Percentiles rank a stretch among this genome's conserved stretches.
These are phyloP conservation scores for Philonicus albiceps DNA, from an alignment of 2,888 invertebrate species.

Conservation along the genomic window DNA sequence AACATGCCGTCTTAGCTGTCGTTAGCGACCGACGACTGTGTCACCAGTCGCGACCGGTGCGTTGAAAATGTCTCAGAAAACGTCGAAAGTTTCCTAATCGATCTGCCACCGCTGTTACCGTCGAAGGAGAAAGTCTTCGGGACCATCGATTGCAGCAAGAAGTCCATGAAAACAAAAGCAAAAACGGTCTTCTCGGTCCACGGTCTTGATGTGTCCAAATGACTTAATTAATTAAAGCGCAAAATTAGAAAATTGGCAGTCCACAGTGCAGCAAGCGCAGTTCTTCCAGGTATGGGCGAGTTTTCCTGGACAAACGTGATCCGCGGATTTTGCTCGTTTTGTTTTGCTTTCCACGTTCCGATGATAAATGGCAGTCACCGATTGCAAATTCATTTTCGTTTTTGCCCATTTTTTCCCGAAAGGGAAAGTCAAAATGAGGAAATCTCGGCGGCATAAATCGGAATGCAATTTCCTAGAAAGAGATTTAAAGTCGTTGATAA, in stretches of 20 bases:
- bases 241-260: constrained; percentile 33
- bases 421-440: constrained; percentile 23
- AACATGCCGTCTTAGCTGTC: background rate
- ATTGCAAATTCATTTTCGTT: background rate
- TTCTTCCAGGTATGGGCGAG: background rate
- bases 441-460: background rate
- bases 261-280: background rate
- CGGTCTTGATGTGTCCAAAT: constrained; percentile 18
- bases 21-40: background rate
- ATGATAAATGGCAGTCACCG: constrained; percentile 1
- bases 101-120: background rate
- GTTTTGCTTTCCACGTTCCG: constrained; percentile 5
- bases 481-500: background rate
- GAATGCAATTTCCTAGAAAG: background rate
- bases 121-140: constrained; percentile 30
- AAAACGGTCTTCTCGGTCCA: background rate
- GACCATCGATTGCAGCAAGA: background rate
- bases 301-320: background rate
- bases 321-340: background rate
- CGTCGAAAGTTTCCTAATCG: constrained; percentile 11
- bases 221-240: constrained; percentile 38
- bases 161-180: background rate
- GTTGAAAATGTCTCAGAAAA: background rate
- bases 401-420: background rate
- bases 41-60: background rate